Evolutionary conservation across 2,888 invertebrate species (phyloP).

Genomic region (Brenthis hecate): DNA sequence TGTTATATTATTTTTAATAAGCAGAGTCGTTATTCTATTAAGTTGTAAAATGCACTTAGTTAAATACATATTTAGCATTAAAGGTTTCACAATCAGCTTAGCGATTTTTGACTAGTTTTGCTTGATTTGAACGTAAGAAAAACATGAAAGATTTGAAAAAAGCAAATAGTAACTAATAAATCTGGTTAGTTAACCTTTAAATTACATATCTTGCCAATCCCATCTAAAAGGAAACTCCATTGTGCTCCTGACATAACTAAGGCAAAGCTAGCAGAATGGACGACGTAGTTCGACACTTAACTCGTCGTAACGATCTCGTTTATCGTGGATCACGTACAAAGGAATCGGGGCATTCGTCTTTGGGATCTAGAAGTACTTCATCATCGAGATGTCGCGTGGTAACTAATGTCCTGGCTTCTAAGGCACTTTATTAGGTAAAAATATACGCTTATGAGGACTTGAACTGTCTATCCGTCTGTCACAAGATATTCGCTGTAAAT

Average conservation of each 20-base stretch:
- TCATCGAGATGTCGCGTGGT: slow-evolving; percentile 30
- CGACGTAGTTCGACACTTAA: slow-evolving; percentile 21
- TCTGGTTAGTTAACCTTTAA: not conserved
- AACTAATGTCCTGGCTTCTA: slow-evolving; percentile 2
- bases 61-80: no score
- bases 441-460: no score
- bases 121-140: no score
- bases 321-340: slow-evolving; percentile 33
- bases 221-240: slow-evolving; percentile 3
- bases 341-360: slow-evolving; percentile 36
- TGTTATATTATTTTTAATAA: no score
- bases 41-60: no score
- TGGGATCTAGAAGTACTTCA: slow-evolving; percentile 31
- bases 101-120: no score
- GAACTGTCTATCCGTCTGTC: no score
- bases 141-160: no score
- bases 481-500: no score
- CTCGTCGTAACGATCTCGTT: slow-evolving; percentile 37
- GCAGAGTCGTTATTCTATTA: no score
- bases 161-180: no score
- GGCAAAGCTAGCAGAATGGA: slow-evolving; percentile 13
- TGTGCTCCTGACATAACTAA: slow-evolving; percentile 11
- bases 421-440: not conserved
- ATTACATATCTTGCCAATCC: slow-evolving; percentile 2
- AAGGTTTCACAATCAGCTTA: no score